Conservation (phyloP, 2,888 invertebrate species). For the Synanthedon tipuliformis region DNA sequence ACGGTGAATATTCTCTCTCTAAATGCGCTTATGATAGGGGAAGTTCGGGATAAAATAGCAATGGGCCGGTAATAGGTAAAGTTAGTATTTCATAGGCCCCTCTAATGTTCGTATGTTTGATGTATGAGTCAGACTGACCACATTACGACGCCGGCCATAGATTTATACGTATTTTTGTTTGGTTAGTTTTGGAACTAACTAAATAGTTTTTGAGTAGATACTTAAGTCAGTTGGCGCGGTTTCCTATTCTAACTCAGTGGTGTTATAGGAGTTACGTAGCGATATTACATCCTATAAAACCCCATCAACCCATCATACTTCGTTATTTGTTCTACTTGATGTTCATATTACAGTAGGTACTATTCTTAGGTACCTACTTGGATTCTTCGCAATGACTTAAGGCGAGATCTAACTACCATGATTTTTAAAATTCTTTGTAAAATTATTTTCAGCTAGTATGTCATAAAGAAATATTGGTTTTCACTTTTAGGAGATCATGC, state of each 20-base stretch:
- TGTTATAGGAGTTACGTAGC: background rate
- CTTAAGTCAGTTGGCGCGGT: background rate
- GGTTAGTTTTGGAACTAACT: slow-evolving; percentile 9
- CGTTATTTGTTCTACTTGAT: too few relatives aligned
- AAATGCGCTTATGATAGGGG: background rate
- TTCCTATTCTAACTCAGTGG: background rate
- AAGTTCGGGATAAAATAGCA: slow-evolving; percentile 10
- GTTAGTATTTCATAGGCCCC: slow-evolving; percentile 35
- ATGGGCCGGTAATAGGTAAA: slow-evolving; percentile 33
- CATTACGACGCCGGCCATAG: slow-evolving; percentile 14
- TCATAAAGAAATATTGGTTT: too few relatives aligned
- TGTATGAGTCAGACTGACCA: slow-evolving; percentile 25
- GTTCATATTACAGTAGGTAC: too few relatives aligned
- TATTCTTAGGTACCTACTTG: too few relatives aligned
- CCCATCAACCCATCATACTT: too few relatives aligned
- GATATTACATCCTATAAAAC: background rate
- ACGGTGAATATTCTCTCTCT: slow-evolving; percentile 1
- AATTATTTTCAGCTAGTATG: too few relatives aligned
- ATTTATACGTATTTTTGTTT: slow-evolving; percentile 20
- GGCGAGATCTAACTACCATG: too few relatives aligned
- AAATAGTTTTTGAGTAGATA: background rate
- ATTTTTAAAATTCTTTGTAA: too few relatives aligned
- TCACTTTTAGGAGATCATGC: too few relatives aligned
- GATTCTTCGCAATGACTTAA: too few relatives aligned
- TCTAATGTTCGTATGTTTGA: slow-evolving; percentile 31